Percentiles rank a stretch among this genome's conserved stretches.
phyloP scores from a whole-genome alignment of 1,140 invertebrate species.

The Leptinotarsa lineolata region DNA sequence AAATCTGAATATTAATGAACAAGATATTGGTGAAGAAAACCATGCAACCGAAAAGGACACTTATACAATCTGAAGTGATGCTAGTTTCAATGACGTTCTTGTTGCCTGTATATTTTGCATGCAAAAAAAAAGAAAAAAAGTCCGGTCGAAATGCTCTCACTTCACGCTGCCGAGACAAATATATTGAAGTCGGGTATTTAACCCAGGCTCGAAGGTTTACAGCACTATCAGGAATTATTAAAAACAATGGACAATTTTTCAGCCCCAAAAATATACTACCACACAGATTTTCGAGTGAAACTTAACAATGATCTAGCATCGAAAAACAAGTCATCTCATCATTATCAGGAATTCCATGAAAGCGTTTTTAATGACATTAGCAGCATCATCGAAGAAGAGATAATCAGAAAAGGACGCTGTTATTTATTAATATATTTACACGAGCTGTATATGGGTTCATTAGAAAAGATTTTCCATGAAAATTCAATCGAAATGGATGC shows the following conservation, averaged over 20 bases:
- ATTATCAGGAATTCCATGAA: slow-evolving; percentile 1
- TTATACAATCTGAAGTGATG: not conserved
- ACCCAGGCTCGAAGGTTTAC: too few species aligned
- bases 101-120: not conserved
- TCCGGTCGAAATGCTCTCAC: slow-evolving; percentile 9
- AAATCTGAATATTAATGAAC: too few species aligned
- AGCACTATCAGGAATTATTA: too few species aligned
- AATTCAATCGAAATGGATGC: slow-evolving; percentile 14
- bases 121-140: slow-evolving; percentile 3
- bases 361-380: slow-evolving; percentile 12
- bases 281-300: slow-evolving; percentile 9
- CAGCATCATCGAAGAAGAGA: slow-evolving; percentile 5
- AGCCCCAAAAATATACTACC: slow-evolving; percentile 18
- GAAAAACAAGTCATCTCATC: too few species aligned
- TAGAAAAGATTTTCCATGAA: slow-evolving; percentile 18
- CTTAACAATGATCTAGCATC: slow-evolving; percentile 1
- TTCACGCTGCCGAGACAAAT: slow-evolving; percentile 1
- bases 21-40: too few species aligned
- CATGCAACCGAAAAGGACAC: not conserved
- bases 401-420: slow-evolving; percentile 10
- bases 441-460: slow-evolving; percentile 9
- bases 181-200: not conserved
- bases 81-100: not conserved
- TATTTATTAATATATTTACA: slow-evolving; percentile 20
- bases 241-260: slow-evolving; percentile 3